phyloP scores from a whole-genome alignment of 2,113 vertebrate species.

The Ictalurus punctatus region DNA sequence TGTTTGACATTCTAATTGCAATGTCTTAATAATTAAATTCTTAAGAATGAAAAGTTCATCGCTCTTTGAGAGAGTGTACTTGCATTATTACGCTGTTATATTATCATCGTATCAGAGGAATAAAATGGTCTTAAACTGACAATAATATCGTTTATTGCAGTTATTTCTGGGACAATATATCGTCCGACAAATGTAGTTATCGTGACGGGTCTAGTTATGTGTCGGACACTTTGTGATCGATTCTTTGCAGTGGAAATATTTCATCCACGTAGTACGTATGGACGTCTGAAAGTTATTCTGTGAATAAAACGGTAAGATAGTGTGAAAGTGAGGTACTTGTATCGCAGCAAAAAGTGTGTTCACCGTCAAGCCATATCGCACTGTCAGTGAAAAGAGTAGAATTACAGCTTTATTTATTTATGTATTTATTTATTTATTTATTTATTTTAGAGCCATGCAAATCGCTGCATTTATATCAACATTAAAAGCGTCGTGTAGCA shows the following conservation, averaged over 20 bases:
- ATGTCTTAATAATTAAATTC: too few relatives aligned
- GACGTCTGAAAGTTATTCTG: neutral
- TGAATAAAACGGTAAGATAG: neutral
- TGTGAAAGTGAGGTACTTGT: neutral
- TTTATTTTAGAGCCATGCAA: conserved; percentile 5
- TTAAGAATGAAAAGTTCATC: too few relatives aligned
- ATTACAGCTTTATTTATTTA: conserved; percentile 52
- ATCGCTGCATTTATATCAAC: conserved; percentile 24
- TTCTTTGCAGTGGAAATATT: neutral
- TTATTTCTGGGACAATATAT: too few relatives aligned
- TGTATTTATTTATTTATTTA: conserved; percentile 1
- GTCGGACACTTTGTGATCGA: neutral
- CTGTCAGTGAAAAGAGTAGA: conserved; percentile 53
- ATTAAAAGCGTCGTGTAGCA: neutral
- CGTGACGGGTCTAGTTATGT: neutral
- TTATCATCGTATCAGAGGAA: too few relatives aligned
- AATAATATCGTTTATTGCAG: too few relatives aligned
- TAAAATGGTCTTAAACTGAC: too few relatives aligned
- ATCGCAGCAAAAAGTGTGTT: neutral
- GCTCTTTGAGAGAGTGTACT: too few relatives aligned
- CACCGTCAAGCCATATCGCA: neutral
- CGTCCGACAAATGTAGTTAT: too few relatives aligned
- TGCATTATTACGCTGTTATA: too few relatives aligned
- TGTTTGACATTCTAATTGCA: too few relatives aligned
- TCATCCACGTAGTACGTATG: neutral